Conservation (phyloP, 2,888 invertebrate species). For the Frankliniella intonsa region DNA sequence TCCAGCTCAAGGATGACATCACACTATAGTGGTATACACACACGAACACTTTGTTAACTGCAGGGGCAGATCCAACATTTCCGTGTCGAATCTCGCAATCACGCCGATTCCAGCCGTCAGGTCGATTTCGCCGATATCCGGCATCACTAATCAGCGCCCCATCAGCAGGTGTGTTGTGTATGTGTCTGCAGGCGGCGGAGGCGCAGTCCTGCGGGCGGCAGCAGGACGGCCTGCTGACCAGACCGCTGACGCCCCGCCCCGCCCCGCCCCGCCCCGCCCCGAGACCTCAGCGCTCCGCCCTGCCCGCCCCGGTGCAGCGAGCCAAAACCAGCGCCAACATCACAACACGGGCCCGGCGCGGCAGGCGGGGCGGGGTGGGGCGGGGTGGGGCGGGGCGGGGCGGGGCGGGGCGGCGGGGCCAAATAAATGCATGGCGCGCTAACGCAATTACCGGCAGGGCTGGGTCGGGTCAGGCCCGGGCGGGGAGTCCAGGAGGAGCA, state of each 20-base stretch:
- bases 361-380: neutral
- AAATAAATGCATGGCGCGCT: neutral
- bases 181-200: too few species aligned
- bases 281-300: constrained; percentile 1
- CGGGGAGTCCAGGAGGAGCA: neutral
- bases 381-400: neutral
- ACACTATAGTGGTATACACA: too few species aligned
- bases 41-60: too few species aligned
- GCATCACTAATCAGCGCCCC: too few species aligned
- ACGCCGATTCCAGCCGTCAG: too few species aligned
- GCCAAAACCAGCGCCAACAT: neutral
- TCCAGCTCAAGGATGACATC: too few species aligned
- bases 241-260: constrained; percentile 31
- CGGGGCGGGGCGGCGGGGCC: neutral
- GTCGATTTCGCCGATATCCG: too few species aligned
- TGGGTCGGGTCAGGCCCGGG: neutral
- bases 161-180: too few species aligned
- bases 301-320: neutral
- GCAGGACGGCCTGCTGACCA: too few species aligned
- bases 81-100: too few species aligned
- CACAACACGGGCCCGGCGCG: neutral
- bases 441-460: neutral
- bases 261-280: constrained; percentile 30
- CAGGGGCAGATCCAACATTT: too few species aligned
- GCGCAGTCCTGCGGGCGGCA: too few species aligned